Conservation (phyloP, 2,113 vertebrate genomes). For the Micromys minutus region DNA sequence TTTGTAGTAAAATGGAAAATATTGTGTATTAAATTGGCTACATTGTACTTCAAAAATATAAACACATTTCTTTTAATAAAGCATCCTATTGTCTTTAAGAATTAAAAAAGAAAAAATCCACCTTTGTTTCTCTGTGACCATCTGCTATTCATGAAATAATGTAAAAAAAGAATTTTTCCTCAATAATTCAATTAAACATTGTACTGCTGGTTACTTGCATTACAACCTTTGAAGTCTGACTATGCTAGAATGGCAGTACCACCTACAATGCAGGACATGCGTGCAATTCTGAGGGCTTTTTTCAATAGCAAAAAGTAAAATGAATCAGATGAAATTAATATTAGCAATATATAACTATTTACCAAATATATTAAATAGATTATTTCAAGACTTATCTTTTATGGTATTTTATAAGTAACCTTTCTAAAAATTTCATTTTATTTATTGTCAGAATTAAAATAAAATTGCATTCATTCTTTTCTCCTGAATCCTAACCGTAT, state of each 20-base stretch:
- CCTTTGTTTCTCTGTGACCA: constrained; percentile 10
- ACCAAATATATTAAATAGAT: background rate
- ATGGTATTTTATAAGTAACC: no score
- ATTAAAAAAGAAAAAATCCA: background rate
- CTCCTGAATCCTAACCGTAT: fast-evolving
- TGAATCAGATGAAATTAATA: background rate
- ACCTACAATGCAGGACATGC: background rate
- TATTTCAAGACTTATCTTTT: background rate
- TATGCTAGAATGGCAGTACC: background rate
- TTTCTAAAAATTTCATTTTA: background rate
- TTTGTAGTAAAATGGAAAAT: background rate
- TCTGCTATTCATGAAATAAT: constrained; percentile 31
- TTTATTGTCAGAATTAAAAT: background rate
- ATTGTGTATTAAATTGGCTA: background rate
- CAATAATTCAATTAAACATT: background rate
- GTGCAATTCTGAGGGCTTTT: background rate
- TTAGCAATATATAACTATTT: background rate
- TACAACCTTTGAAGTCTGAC: background rate
- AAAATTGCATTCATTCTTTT: background rate
- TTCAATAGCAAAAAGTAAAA: background rate
- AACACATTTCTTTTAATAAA: constrained; percentile 34
- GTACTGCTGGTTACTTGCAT: background rate
- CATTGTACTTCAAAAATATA: constrained; percentile 12
- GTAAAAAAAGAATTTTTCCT: background rate
- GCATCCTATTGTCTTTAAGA: background rate